Conservation (phyloP, 2,797 vertebrate genomes). For the Lacerta bilineata region DNA sequence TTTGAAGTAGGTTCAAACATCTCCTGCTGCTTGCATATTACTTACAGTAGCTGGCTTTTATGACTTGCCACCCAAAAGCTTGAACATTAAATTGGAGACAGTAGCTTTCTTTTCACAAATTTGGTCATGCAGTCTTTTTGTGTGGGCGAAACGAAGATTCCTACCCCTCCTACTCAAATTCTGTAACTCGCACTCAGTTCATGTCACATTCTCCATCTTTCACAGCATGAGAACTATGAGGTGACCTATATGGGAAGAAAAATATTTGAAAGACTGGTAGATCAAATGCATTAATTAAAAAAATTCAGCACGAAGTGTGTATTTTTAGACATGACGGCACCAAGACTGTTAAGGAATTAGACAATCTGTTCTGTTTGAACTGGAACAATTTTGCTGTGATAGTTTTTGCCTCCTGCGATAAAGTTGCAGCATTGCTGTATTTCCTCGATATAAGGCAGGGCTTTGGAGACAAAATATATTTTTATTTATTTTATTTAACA, state of each 20-base stretch:
- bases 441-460: background rate
- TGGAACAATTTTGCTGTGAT: background rate
- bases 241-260: background rate
- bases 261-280: background rate
- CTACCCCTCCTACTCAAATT: background rate
- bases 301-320: background rate
- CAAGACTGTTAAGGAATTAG: slow-evolving; percentile 26
- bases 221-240: background rate
- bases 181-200: background rate
- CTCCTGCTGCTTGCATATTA: background rate
- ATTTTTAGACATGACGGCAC: background rate
- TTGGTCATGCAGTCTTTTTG: background rate
- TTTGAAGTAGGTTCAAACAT: background rate
- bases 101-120: background rate
- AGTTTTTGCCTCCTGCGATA: slow-evolving; percentile 13
- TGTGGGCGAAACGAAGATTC: background rate
- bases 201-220: background rate
- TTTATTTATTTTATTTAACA: background rate
- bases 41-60: background rate
- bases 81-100: background rate
- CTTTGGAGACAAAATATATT: background rate
- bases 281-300: background rate
- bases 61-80: background rate
- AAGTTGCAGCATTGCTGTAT: slow-evolving; percentile 21
- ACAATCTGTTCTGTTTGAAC: slow-evolving; percentile 10